Conservation (phyloP, 1,140 invertebrate species). For the Meloidogyne chitwoodi region DNA sequence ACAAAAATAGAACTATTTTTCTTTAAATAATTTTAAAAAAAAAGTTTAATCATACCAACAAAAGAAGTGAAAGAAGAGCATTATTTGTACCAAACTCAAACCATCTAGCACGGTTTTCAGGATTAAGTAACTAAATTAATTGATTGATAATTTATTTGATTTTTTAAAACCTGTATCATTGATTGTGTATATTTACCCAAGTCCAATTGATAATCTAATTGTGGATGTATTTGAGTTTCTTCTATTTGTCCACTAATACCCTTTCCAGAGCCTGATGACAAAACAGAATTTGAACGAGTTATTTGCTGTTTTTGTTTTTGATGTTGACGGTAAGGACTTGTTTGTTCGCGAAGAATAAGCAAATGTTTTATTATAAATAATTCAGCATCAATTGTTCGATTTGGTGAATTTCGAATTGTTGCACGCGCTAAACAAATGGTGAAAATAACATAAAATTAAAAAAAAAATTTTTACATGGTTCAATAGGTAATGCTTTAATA, state of each 20-base stretch:
- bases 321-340: slow-evolving; percentile 81
- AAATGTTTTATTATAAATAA: slow-evolving; percentile 97
- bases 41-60: slow-evolving; percentile 33
- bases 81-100: slow-evolving; percentile 59
- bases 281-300: slow-evolving; percentile 20
- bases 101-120: slow-evolving; percentile 48
- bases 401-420: slow-evolving; percentile 24
- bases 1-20: neutral
- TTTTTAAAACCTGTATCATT: slow-evolving; percentile 18
- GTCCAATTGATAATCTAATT: slow-evolving; percentile 55
- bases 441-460: neutral
- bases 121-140: slow-evolving; percentile 40
- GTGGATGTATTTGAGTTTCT: slow-evolving; percentile 5
- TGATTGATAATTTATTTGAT: neutral
- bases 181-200: slow-evolving; percentile 47
- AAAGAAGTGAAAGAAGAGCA: slow-evolving; percentile 51
- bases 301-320: slow-evolving; percentile 7
- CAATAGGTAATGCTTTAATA: slow-evolving; percentile 57
- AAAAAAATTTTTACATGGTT: slow-evolving; percentile 4
- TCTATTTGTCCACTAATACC: slow-evolving; percentile 1
- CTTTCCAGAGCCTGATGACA: neutral
- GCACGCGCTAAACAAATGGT: neutral
- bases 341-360: slow-evolving; percentile 90
- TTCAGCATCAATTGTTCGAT: slow-evolving; percentile 75
- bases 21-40: neutral